Percentiles rank a stretch among this genome's conserved stretches.
These are phyloP conservation scores for Beroe ovata DNA, from an alignment of 37 sponge, comb jelly and placozoan species.

Conservation along the genomic window DNA sequence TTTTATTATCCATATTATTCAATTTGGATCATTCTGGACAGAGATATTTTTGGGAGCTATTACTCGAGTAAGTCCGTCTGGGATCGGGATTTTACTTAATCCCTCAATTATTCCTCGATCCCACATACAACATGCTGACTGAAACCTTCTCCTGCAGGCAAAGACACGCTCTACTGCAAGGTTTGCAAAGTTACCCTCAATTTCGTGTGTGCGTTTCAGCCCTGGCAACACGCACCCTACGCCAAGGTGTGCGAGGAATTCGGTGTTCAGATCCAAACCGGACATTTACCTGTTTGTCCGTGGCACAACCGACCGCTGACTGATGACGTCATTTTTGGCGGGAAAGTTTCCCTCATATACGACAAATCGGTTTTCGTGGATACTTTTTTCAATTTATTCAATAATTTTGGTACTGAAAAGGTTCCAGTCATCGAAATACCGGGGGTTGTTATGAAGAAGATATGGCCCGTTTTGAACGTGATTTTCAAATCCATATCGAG, in stretches of 20 bases:
- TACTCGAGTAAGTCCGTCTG: no score
- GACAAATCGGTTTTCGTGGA: neutral
- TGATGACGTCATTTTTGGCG: conserved; percentile 12
- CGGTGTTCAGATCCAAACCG: neutral
- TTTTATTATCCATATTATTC: no score
- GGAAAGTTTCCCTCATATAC: neutral
- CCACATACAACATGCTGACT: no score
- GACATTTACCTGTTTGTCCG: neutral
- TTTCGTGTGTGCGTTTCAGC: conserved; percentile 36
- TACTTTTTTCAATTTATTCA: neutral
- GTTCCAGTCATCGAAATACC: conserved; percentile 1
- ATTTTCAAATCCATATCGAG: neutral
- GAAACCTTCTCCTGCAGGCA: no score
- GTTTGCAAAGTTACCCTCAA: neutral
- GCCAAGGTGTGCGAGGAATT: conserved; percentile 42
- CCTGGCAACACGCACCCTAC: conserved; percentile 5
- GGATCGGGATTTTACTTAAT: no score
- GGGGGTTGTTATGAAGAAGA: neutral
- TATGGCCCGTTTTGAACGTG: conserved; percentile 16
- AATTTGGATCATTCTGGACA: no score
- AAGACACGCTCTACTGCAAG: neutral
- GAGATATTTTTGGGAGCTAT: no score
- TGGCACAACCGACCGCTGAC: neutral
- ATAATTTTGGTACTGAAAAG: neutral
- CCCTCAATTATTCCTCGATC: no score